Percentiles rank a stretch among this genome's conserved stretches.
Conservation (phyloP, 2,888 invertebrate genomes). For the Agrotis puta region DNA sequence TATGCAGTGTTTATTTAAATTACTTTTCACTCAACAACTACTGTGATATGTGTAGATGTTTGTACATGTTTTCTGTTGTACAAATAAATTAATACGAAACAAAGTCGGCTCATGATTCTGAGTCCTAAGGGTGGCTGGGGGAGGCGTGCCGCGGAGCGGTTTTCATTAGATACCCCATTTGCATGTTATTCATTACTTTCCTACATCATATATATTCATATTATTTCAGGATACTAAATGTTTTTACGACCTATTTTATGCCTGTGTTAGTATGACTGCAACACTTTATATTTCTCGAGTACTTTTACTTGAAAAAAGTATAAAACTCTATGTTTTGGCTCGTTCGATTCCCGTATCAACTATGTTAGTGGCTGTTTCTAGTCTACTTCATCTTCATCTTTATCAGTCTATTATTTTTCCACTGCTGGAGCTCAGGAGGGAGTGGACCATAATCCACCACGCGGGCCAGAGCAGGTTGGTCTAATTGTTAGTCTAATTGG, state of each 20-base stretch:
- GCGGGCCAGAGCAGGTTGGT: no score
- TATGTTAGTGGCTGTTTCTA: no score
- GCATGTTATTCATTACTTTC: constrained; percentile 85
- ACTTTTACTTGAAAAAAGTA: no score
- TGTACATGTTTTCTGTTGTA: constrained; percentile 60
- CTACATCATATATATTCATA: constrained; percentile 68
- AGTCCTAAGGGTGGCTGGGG: constrained; percentile 23
- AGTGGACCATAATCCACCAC: no score
- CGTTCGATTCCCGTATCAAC: no score
- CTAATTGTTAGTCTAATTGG: no score
- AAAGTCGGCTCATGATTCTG: constrained; percentile 57
- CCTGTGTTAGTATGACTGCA: constrained; percentile 19
- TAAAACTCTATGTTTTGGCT: no score
- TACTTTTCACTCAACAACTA: constrained; percentile 10
- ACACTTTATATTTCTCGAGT: constrained; percentile 10
- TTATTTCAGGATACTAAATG: constrained; percentile 68
- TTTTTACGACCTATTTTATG: constrained; percentile 60
- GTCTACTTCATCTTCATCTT: no score
- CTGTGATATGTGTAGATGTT: constrained; percentile 8
- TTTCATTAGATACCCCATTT: constrained; percentile 84
- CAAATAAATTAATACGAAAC: constrained; percentile 71
- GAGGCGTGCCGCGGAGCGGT: constrained; percentile 67
- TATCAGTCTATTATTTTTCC: no score
- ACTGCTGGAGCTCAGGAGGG: no score
- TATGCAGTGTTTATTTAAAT: not conserved